Evolutionary conservation across 2,797 vertebrate species (phyloP).

Genomic region (Pseudochromis fuscus): DNA sequence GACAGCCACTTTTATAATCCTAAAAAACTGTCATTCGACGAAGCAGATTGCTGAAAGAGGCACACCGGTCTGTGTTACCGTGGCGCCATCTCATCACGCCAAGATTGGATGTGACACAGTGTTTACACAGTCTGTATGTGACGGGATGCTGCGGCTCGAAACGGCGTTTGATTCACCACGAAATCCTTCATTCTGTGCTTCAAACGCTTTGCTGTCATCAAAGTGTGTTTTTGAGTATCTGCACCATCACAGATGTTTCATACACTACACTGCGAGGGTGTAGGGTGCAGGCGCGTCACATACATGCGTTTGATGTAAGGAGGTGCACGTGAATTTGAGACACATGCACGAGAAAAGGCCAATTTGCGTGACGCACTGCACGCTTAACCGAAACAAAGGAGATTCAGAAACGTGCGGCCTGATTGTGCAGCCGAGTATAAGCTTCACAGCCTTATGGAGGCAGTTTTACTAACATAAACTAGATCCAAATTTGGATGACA

Average conservation of each 20-base stretch:
- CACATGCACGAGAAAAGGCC: not conserved
- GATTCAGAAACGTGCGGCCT: slow-evolving; percentile 17
- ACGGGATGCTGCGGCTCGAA: slow-evolving; percentile 32
- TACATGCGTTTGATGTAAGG: not conserved
- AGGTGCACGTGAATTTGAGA: not conserved
- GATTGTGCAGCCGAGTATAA: slow-evolving; percentile 31
- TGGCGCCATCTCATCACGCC: not conserved
- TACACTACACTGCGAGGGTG: no score
- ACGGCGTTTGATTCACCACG: slow-evolving; percentile 15
- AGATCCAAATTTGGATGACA: slow-evolving; percentile 53
- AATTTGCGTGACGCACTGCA: not conserved
- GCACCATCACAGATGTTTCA: not conserved
- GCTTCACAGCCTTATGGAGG: slow-evolving; percentile 30
- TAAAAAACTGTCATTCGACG: slow-evolving; percentile 24
- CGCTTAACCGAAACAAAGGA: slow-evolving; percentile 33
- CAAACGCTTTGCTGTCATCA: slow-evolving; percentile 14
- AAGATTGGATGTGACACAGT: slow-evolving; percentile 42
- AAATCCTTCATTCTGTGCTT: slow-evolving; percentile 23
- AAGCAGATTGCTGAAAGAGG: slow-evolving; percentile 14
- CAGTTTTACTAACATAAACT: slow-evolving; percentile 52
- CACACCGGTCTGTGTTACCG: not conserved
- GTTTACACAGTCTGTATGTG: slow-evolving; percentile 32
- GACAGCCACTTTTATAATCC: slow-evolving; percentile 28
- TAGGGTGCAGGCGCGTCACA: not conserved
- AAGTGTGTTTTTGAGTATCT: not conserved